phyloP scores from a whole-genome alignment of 2,113 vertebrate species.

The Dicentrarchus labrax region DNA sequence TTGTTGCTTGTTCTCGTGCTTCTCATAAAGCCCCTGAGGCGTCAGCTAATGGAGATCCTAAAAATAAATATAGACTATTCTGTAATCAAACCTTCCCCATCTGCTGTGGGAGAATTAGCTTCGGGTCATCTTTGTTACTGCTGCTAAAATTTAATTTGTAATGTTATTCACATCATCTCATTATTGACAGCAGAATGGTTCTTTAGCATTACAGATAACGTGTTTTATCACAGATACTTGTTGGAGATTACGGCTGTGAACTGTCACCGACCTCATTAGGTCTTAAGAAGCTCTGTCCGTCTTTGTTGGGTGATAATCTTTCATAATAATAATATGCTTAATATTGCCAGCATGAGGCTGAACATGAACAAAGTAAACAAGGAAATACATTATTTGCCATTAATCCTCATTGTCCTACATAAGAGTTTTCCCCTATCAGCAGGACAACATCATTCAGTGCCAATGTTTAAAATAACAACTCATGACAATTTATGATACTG shows the following conservation, averaged over 20 bases:
- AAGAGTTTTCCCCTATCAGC: neutral
- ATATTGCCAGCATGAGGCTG: neutral
- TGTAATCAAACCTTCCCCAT: conserved; percentile 51
- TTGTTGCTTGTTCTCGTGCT: neutral
- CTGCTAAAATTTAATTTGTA: conserved; percentile 53
- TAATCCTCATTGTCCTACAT: neutral
- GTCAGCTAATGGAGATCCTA: conserved; percentile 15
- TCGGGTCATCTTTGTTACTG: conserved; percentile 40
- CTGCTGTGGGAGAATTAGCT: conserved; percentile 43
- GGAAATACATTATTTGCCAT: neutral
- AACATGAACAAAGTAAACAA: conserved; percentile 1
- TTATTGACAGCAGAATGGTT: conserved; percentile 21
- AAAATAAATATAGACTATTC: conserved; percentile 30
- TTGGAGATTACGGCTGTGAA: conserved; percentile 31
- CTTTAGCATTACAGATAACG: conserved; percentile 17
- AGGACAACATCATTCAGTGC: no score
- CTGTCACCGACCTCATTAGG: conserved; percentile 32
- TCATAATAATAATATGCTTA: neutral
- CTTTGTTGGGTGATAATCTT: conserved; percentile 18
- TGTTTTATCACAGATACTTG: conserved; percentile 28
- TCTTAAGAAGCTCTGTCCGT: conserved; percentile 4
- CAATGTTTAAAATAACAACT: no score
- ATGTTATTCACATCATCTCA: conserved; percentile 23
- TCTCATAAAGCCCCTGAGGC: neutral
- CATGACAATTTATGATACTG: no score